phyloP scores from a whole-genome alignment of 2,797 vertebrate genomes.

The Argyrosomus regius region DNA sequence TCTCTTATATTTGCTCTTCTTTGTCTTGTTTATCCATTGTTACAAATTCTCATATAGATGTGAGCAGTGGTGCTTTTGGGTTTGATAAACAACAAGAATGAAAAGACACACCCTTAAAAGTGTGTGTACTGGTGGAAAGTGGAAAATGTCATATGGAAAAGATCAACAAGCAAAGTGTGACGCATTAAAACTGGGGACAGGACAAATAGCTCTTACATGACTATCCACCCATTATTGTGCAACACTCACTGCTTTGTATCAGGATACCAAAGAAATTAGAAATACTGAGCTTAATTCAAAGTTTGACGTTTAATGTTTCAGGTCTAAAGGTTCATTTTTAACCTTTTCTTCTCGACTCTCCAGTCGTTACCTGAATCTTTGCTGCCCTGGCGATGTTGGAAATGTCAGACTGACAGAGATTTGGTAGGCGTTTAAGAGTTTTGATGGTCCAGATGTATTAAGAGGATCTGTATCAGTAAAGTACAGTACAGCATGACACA shows the following conservation, averaged over 20 bases:
- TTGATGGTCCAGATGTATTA: constrained; percentile 35
- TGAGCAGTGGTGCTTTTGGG: constrained; percentile 14
- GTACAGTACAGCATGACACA: constrained; percentile 10
- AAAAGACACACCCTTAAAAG: constrained; percentile 9
- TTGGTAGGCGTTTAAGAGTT: constrained; percentile 19
- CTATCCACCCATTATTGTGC: background rate
- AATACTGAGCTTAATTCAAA: background rate
- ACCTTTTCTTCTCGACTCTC: background rate
- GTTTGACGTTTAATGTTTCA: background rate
- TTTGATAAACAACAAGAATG: background rate
- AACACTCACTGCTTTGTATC: constrained; percentile 23
- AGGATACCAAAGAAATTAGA: background rate
- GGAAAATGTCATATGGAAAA: constrained; percentile 7
- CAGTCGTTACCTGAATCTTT: constrained; percentile 12
- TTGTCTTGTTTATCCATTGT: constrained; percentile 26
- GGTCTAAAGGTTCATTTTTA: background rate
- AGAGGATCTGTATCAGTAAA: constrained; percentile 40
- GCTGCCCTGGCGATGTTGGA: constrained; percentile 28
- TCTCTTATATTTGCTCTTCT: constrained; percentile 23
- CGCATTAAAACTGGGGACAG: constrained; percentile 9
- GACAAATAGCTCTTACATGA: constrained; percentile 12
- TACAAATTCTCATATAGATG: constrained; percentile 26
- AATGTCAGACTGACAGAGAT: constrained; percentile 27
- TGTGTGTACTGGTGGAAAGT: background rate
- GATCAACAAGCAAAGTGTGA: constrained; percentile 24